These are phyloP conservation scores for Synanthedon andrenaeformis DNA, from an alignment of 2,888 invertebrate genomes.

Conservation along the genomic window DNA sequence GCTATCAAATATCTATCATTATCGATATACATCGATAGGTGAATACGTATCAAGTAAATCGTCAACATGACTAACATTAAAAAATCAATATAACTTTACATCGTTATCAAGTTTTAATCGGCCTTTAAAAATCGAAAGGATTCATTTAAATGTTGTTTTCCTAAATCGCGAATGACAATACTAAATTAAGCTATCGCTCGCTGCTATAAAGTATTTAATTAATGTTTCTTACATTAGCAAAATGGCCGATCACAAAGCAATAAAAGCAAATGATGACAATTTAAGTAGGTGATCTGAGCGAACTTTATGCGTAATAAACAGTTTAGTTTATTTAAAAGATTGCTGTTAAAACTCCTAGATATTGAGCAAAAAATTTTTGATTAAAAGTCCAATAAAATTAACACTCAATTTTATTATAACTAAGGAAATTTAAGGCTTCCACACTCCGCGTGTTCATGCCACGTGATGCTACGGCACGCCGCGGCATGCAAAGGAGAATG, in stretches of 20 bases:
- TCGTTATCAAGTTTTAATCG: neutral
- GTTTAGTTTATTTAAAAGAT: conserved; percentile 9
- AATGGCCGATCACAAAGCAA: conserved; percentile 43
- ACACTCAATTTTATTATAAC: too few relatives aligned
- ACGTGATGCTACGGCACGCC: too few relatives aligned
- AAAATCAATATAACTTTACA: too few relatives aligned
- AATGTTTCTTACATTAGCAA: conserved; percentile 56
- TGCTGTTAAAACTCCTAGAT: too few relatives aligned
- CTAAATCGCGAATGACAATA: conserved; percentile 20
- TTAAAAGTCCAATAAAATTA: too few relatives aligned
- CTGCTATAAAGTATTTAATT: conserved; percentile 50
- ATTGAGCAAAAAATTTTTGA: too few relatives aligned
- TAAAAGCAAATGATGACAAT: conserved; percentile 53
- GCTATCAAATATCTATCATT: conserved; percentile 6
- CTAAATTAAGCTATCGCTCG: conserved; percentile 55
- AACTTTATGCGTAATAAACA: conserved; percentile 23
- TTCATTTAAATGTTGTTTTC: neutral
- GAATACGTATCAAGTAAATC: too few relatives aligned
- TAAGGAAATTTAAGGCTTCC: too few relatives aligned
- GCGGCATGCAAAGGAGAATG: too few relatives aligned
- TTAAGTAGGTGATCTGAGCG: conserved; percentile 35
- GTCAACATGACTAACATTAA: too few relatives aligned
- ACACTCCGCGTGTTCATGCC: too few relatives aligned
- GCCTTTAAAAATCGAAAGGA: neutral
- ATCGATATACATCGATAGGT: conserved; percentile 3